These are phyloP conservation scores for Struthidea cinerea DNA, from an alignment of 2,113 vertebrate genomes.

Conservation along the genomic window DNA sequence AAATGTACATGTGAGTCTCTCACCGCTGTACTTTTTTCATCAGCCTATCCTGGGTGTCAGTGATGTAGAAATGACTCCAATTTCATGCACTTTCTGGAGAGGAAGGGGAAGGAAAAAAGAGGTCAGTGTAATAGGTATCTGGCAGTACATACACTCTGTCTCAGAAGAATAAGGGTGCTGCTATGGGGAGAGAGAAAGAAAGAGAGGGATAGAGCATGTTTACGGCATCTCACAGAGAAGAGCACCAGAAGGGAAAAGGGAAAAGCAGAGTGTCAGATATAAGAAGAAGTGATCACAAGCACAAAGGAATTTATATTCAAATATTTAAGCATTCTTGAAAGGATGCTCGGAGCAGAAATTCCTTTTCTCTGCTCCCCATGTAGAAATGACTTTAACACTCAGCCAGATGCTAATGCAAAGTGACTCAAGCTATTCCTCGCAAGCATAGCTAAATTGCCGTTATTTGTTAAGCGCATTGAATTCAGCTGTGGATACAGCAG, in stretches of 20 bases:
- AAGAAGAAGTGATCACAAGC: conserved; percentile 73
- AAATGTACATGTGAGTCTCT: not conserved
- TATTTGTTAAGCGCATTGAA: conserved; percentile 96
- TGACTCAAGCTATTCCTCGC: conserved; percentile 88
- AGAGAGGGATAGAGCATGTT: not conserved
- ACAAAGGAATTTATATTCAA: conserved; percentile 80
- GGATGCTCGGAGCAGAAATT: conserved; percentile 78
- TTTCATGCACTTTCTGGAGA: conserved; percentile 27
- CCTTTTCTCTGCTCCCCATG: conserved; percentile 76
- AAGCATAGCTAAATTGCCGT: conserved; percentile 90
- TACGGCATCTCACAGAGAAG: not conserved
- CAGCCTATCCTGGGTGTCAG: not conserved
- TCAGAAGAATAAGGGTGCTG: not conserved
- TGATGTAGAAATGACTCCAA: not conserved
- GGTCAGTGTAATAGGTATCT: not conserved
- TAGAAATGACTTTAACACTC: conserved; percentile 81
- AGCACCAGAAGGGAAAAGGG: conserved; percentile 49
- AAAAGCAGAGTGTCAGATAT: conserved; percentile 65
- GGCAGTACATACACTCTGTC: not conserved
- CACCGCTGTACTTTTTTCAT: not conserved
- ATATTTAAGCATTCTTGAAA: conserved; percentile 85
- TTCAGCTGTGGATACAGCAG: conserved; percentile 84
- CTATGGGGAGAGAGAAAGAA: not conserved
- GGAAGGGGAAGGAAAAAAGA: not conserved
- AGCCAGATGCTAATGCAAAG: conserved; percentile 91